phyloP scores from a whole-genome alignment of 1,140 invertebrate genomes.

The Panagrolaimus sp. region DNA sequence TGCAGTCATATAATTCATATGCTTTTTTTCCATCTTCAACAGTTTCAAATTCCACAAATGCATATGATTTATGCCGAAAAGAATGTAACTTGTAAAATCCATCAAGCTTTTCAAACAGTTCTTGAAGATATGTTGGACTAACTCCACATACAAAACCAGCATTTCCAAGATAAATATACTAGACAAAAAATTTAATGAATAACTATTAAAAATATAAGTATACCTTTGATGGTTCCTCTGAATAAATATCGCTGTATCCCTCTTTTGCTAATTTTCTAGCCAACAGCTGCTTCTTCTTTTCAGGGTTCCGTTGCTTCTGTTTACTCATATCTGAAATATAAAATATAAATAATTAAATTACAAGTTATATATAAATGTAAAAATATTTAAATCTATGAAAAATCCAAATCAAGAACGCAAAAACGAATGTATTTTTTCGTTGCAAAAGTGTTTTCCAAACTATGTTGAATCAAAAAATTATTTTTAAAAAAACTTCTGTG shows the following conservation, averaged over 20 bases:
- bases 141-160: not conserved
- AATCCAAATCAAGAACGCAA: too few relatives aligned
- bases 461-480: too few relatives aligned
- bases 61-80: not conserved
- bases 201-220: not conserved
- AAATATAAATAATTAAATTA: too few relatives aligned
- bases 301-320: too few relatives aligned
- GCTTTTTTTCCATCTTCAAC: not conserved
- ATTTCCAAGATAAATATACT: constrained; percentile 2
- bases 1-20: not conserved
- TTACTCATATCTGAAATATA: too few relatives aligned
- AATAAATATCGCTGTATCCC: constrained; percentile 1
- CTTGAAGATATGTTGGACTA: not conserved
- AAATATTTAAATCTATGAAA: too few relatives aligned
- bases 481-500: too few relatives aligned
- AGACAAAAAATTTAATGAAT: not conserved
- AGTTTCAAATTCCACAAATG: not conserved
- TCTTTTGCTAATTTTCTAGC: not conserved
- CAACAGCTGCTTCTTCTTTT: not conserved
- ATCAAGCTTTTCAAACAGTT: not conserved
- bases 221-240: not conserved
- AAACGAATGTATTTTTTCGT: too few relatives aligned
- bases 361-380: too few relatives aligned
- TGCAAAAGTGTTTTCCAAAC: too few relatives aligned
- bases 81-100: not conserved